Base-by-base conservation (phyloP, 2,888 invertebrate genomes). In the Bombyx huttoni region DNA sequence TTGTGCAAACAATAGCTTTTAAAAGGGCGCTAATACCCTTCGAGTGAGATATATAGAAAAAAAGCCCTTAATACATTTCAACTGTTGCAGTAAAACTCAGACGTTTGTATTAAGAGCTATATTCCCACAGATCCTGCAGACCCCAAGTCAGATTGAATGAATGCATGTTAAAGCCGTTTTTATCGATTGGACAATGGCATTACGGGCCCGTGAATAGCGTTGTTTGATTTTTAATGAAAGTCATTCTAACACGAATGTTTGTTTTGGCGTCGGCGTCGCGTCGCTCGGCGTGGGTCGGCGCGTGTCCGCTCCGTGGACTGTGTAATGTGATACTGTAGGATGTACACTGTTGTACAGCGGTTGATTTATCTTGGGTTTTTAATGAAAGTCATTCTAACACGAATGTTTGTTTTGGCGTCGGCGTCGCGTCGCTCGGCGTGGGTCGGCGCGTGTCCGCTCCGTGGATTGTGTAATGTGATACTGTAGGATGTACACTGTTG, bases 91-190 rank as follows among this genome's bases (percentile, higher is more conserved):
- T 35, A 9, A 47, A 10, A 47, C 13, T 13, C 13, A n/a, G 14
- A 47, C 3, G n/a, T 6, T 13, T 47, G 47, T 3, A 47, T 13
- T 6, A 34, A 54, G 35, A 46, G 51, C 24, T 12, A 14, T 51
- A 53, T 54, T 53, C 57, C 58, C 58, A 50, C 49, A 54, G 53
- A 50, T 54, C 51, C 54, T 58, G 73, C 66, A 24, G 13, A 34
- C 82, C 80, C 74, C 76, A 65, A 24, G 24, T 24, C 68, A 70
- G 73, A 78, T 83, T 81, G 80, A 74, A 82, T 85, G 81, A 86
- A 87, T 86, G 85, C 78, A 67, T 80, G 79, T 81, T 75, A 75
- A 75, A 77, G 76, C 73, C 69, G 81, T 82, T 81, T 81, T 80
- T 73, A 74, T 73, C 67, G 69, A 78, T 72, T 78, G 74, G 79